phyloP scores from a whole-genome alignment of 2,888 invertebrate genomes.

The Dysmachus trigonus region DNA sequence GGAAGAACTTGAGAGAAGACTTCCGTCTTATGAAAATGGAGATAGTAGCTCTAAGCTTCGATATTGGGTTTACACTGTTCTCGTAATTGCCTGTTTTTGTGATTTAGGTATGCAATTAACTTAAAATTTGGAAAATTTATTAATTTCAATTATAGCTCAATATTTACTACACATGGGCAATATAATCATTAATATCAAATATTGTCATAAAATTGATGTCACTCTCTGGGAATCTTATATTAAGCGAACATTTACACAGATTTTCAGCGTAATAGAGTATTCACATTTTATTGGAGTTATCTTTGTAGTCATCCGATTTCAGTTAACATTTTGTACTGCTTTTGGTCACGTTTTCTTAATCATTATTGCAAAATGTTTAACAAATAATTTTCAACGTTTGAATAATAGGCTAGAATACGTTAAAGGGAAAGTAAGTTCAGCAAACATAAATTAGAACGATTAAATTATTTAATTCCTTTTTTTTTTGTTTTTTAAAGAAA shows the following conservation, averaged over 20 bases:
- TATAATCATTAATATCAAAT: neutral
- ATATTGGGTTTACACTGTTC: neutral
- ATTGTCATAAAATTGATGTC: neutral
- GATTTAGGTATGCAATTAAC: neutral
- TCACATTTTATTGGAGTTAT: neutral
- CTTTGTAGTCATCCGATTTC: neutral
- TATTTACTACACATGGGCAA: neutral
- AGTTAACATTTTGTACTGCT: neutral
- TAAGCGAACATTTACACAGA: neutral
- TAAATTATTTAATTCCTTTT: neutral
- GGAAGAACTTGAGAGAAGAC: neutral
- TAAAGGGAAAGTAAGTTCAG: neutral
- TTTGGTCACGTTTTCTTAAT: neutral
- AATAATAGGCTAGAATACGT: neutral
- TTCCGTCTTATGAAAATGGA: neutral
- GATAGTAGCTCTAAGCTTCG: neutral
- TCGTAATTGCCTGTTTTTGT: neutral
- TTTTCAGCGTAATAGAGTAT: neutral
- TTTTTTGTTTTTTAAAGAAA: neutral
- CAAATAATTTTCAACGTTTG: neutral
- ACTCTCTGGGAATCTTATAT: neutral
- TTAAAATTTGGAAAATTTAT: neutral
- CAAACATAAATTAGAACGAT: neutral
- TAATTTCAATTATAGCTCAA: neutral
- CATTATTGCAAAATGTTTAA: neutral